Base-by-base conservation (phyloP, 2,113 vertebrate species). In the Ariopsis seemanni region DNA sequence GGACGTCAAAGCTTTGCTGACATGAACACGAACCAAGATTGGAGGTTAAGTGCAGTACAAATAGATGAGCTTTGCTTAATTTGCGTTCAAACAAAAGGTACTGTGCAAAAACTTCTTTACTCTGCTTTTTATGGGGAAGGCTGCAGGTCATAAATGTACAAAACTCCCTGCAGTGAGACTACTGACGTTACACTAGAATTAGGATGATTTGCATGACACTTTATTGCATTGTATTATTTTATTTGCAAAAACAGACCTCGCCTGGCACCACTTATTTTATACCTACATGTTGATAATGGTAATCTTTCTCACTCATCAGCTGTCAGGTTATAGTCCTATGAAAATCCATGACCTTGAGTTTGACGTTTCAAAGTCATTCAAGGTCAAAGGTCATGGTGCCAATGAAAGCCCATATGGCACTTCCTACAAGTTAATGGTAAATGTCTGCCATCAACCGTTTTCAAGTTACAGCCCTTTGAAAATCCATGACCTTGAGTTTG, bases 1-100 rank as follows among this genome's bases (percentile, higher is more conserved):
- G 63, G 53, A 34, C 75, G 30, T 69, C n/a, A 67, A 34, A 55
- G n/a, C n/a, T 55, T 79, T 67, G 62, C 50, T 27, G 58, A 53
- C 72, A 85, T 30, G 20, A 80, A 65, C 25, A n/a, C 69, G 85
- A 78, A 34, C 50, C 48, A 57, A 17, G 27, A 80, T 69, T 42
- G 6, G 63, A 42, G 63, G 71, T 14, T 55, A 57, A 57, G 58
- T 86, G 34, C 71, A 81, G 85, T 57, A 34, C 50, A 69, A 58
- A 57, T 5, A 9, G 50, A 80, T 42, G 50, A 71, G 77, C 48
- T 86, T 81, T 86, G 77, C 34, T 81, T 81, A 52, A 81, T 81
- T 86, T 81, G 52, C 77, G 81, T 58, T 86, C 77, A 79, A 86
- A 86, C 81, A 81, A 81, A 86, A 58, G n/a, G 22, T 80, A 48